Conservation (phyloP, 2,888 invertebrate genomes). For the Coenonympha arcania region DNA sequence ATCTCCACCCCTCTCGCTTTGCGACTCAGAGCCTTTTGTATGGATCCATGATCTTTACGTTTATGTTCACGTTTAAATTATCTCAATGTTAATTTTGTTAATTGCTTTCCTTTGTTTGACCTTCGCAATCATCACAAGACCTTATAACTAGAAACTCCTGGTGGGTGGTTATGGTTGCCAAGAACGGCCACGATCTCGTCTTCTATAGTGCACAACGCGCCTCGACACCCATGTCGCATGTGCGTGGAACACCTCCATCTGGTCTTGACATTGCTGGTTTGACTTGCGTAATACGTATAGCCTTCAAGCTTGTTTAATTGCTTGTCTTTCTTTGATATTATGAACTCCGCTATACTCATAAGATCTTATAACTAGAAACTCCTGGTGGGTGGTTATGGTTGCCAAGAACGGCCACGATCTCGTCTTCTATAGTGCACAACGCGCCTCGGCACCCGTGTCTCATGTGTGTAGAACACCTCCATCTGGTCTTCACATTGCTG, state of each 20-base stretch:
- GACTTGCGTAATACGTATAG: slow-evolving; percentile 35
- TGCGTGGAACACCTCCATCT: slow-evolving; percentile 52
- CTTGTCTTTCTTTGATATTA: slow-evolving; percentile 31
- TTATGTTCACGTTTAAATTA: slow-evolving; percentile 24
- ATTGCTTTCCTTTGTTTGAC: slow-evolving; percentile 31
- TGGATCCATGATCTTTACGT: slow-evolving; percentile 37
- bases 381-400: slow-evolving; percentile 17
- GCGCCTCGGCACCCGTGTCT: slow-evolving; percentile 23
- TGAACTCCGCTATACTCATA: slow-evolving; percentile 29
- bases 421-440: slow-evolving; percentile 18
- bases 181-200: slow-evolving; percentile 21
- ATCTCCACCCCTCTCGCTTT: no score
- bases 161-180: slow-evolving; percentile 19
- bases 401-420: slow-evolving; percentile 13
- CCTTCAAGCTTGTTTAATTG: slow-evolving; percentile 34
- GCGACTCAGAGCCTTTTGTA: slow-evolving; percentile 30
- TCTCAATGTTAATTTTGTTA: slow-evolving; percentile 37
- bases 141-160: no score
- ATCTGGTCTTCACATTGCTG: slow-evolving; percentile 31
- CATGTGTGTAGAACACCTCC: slow-evolving; percentile 45
- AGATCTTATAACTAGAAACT: background rate
- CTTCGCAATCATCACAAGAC: background rate
- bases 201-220: slow-evolving; percentile 22
- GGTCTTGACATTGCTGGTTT: slow-evolving; percentile 24
- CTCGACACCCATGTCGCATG: slow-evolving; percentile 24